Evolutionary conservation across 2,113 vertebrate species (phyloP).

Genomic region (Tachysurus vachellii): DNA sequence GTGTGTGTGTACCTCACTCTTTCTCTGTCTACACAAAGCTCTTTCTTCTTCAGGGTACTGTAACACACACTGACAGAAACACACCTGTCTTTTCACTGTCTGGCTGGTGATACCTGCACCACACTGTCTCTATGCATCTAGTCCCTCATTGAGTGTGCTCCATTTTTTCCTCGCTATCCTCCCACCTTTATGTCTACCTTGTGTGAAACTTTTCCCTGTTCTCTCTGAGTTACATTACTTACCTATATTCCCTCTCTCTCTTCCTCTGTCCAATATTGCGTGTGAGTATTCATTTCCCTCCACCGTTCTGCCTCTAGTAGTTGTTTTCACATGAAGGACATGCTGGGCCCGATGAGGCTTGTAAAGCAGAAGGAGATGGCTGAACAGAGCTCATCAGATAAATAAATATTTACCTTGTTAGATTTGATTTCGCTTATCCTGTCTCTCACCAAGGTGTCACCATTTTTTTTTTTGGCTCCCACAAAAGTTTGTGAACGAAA

Average conservation of each 20-base stretch:
- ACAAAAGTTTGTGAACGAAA: neutral
- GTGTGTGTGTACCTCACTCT: neutral
- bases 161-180: neutral
- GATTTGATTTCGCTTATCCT: conserved; percentile 64
- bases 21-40: conserved; percentile 35
- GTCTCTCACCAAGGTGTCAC: conserved; percentile 50
- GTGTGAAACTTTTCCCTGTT: neutral
- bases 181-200: neutral
- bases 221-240: neutral
- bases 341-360: conserved; percentile 62
- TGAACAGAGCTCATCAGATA: conserved; percentile 59
- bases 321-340: conserved; percentile 64
- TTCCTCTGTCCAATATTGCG: neutral
- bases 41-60: conserved; percentile 48
- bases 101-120: conserved; percentile 29
- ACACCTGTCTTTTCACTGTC: conserved; percentile 46
- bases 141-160: neutral
- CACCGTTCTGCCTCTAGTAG: conserved; percentile 34
- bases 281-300: neutral
- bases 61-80: conserved; percentile 44
- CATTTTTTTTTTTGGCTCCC: neutral
- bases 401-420: conserved; percentile 70
- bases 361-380: conserved; percentile 50
- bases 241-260: neutral
- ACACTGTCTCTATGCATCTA: conserved; percentile 33